Base-by-base conservation (phyloP, 2,113 vertebrate genomes). In the Tetraodon nigroviridis region DNA sequence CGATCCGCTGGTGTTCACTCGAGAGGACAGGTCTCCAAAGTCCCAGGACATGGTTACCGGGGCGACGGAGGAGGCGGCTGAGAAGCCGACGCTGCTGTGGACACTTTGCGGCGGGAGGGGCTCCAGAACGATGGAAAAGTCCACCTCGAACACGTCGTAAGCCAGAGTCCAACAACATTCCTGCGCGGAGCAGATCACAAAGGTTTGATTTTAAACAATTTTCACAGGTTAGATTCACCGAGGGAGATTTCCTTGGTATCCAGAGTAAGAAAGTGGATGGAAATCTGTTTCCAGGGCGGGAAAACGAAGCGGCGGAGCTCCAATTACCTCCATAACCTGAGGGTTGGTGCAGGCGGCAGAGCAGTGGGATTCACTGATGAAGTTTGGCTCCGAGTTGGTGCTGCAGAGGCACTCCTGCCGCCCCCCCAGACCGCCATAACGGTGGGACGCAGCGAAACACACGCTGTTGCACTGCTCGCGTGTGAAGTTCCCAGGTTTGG, bases 361-460 rank as follows among this genome's bases (percentile, higher is more conserved):
- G 77, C 95, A 99, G 55, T 88, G 73, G 0, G 91, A 82, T 45
- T 89, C 87, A 90, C 94, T 87, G 86, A 88, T 85, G 89, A 93
- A 61, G 85, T 96, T 96, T 16, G 90, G 87, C 59, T 89, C 84
- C 0, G 83, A 90, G 83, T 91, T 88, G 5, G 84, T 65, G 73
- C 96, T 94, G 41, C 97, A 99, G 51, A 95, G 83, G 76, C 95
- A 99, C 73, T 88, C 89, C 1, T 84, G 88, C 49, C 89, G 79
- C 0, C 85, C 58, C 6, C 92, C 89, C 69, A 98, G 81, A 4
- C 81, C 94, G 0, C 93, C 94, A 0, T 95, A 94, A 2, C 76
- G 88, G 74, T 91, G 88, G 0, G 86, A 91, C 0, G 86, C 83
- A 0, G 79, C 78, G 0, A 92, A 95, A 58, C 97, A 99, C 45